Conservation (phyloP, 2,888 invertebrate genomes). For the Nomada lathburiana region DNA sequence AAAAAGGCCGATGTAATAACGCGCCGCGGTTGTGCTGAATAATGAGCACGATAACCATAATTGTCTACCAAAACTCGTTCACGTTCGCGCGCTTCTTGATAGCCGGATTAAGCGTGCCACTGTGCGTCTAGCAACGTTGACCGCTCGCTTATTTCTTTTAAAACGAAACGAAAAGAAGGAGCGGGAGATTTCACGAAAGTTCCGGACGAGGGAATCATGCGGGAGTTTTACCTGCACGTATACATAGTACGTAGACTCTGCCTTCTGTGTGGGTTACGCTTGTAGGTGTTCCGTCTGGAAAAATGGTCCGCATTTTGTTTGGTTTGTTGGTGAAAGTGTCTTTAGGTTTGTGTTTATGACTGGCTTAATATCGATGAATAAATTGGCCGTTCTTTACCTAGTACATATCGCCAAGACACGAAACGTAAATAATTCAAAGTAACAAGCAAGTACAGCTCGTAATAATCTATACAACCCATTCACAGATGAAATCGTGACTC, state of each 20-base stretch:
- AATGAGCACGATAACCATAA: slow-evolving; percentile 55
- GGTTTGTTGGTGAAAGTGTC: slow-evolving; percentile 27
- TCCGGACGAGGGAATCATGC: neutral
- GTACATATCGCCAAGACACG: neutral
- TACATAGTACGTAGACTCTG: too few species aligned
- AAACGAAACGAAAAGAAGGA: neutral
- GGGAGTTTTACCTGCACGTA: neutral
- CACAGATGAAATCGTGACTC: too few species aligned
- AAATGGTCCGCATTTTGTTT: neutral
- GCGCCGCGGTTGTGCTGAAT: slow-evolving; percentile 44
- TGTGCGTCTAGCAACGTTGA: neutral
- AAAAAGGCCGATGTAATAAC: slow-evolving; percentile 35
- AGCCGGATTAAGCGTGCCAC: slow-evolving; percentile 22
- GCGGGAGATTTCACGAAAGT: neutral
- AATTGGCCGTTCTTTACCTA: neutral
- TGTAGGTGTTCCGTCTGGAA: slow-evolving; percentile 23
- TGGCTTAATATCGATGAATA: slow-evolving; percentile 1
- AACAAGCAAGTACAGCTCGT: too few species aligned
- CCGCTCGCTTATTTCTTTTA: neutral
- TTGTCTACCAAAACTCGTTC: slow-evolving; percentile 56
- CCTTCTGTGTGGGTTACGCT: neutral
- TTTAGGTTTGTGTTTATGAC: neutral
- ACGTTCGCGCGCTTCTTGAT: slow-evolving; percentile 15
- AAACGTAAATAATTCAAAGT: too few species aligned
- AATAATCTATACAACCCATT: too few species aligned